Conservation (phyloP, 2,113 vertebrate species). For the Salminus brasiliensis region DNA sequence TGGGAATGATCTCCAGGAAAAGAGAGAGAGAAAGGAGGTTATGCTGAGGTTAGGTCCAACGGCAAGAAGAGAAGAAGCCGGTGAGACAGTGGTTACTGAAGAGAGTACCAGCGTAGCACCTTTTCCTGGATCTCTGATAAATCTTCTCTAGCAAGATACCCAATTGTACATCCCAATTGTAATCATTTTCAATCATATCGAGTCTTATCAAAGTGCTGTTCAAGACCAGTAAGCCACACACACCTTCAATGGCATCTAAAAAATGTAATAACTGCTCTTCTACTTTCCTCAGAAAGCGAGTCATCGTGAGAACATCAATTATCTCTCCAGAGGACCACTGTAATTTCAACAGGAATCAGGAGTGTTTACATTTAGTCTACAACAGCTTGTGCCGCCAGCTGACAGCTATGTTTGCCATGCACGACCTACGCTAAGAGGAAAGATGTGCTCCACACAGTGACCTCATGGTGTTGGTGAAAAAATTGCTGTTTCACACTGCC, state of each 20-base stretch:
- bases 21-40: too few relatives aligned
- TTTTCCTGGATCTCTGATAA: not conserved
- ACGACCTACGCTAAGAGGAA: not conserved
- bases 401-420: not conserved
- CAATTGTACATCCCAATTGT: too few relatives aligned
- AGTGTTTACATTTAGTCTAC: not conserved
- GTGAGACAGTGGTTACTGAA: not conserved
- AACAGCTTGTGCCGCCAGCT: not conserved
- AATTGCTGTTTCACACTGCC: not conserved
- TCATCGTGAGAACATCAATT: not conserved
- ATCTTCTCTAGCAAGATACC: not conserved
- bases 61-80: not conserved
- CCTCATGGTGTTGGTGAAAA: not conserved
- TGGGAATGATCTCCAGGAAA: not conserved
- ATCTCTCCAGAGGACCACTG: not conserved
- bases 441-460: not conserved
- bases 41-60: not conserved
- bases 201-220: not conserved
- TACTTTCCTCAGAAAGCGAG: not conserved
- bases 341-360: not conserved
- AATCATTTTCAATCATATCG: not conserved
- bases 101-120: not conserved
- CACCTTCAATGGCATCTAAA: too few relatives aligned
- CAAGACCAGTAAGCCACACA: not conserved
- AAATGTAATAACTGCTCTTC: too few relatives aligned